Conservation (phyloP, 2,113 vertebrate species). For the Microtus oregoni region DNA sequence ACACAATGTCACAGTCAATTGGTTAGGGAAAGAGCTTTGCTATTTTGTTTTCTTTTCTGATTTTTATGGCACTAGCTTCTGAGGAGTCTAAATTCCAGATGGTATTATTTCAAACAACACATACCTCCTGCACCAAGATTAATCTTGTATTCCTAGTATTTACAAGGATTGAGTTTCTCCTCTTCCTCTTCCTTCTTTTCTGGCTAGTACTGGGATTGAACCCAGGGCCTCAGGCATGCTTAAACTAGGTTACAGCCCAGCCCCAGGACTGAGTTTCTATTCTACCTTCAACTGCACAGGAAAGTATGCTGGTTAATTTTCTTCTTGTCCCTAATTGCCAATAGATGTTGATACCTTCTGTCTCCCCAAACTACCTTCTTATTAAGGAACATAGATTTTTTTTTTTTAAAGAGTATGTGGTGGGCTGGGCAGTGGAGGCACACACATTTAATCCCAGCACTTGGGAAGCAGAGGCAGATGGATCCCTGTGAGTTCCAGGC, state of each 20-base stretch:
- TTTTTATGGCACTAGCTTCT: neutral
- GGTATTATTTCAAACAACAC: constrained; percentile 33
- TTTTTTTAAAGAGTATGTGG: constrained; percentile 2
- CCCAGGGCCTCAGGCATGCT: neutral
- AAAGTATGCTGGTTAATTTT: neutral
- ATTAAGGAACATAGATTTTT: constrained; percentile 31
- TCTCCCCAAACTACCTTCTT: neutral
- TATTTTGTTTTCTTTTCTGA: constrained; percentile 17
- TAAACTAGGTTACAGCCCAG: neutral
- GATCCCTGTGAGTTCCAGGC: neutral
- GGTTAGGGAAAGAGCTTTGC: constrained; percentile 24
- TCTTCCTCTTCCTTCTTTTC: neutral
- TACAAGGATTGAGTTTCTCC: constrained; percentile 34
- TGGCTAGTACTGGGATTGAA: neutral
- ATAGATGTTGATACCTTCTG: neutral
- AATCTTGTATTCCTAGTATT: constrained; percentile 37
- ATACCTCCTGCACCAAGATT: neutral
- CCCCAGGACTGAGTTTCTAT: neutral
- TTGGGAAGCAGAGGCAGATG: neutral
- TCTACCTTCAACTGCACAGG: neutral
- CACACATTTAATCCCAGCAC: neutral
- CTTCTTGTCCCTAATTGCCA: constrained; percentile 20
- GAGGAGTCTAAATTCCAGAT: constrained; percentile 35
- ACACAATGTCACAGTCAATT: constrained; percentile 5
- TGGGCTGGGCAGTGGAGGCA: neutral